Percentiles rank a stretch among this genome's conserved stretches.
These are phyloP conservation scores for Callipepla californica DNA, from an alignment of 2,113 vertebrate genomes.

Conservation along the genomic window DNA sequence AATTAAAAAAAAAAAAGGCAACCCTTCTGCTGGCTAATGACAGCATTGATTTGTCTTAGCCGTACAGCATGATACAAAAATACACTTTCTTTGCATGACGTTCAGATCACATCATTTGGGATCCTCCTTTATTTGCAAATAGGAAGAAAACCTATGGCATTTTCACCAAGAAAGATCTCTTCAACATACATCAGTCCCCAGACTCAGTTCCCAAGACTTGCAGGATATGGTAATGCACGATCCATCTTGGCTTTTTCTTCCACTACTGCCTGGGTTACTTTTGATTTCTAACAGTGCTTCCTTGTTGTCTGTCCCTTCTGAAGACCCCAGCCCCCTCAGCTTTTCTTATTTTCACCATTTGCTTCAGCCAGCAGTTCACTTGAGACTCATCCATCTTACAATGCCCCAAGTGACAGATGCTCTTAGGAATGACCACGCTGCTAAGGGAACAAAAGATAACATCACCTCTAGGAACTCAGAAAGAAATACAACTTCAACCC, in stretches of 20 bases:
- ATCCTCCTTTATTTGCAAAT: neutral
- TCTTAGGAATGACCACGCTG: constrained; percentile 86
- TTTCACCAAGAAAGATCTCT: constrained; percentile 50
- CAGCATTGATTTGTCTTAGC: neutral
- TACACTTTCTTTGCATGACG: neutral
- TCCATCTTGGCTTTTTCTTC: constrained; percentile 74
- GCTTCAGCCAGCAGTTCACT: constrained; percentile 91
- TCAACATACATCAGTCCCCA: constrained; percentile 43
- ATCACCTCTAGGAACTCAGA: constrained; percentile 82
- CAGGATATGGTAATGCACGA: constrained; percentile 55
- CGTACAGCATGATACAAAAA: neutral
- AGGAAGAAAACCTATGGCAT: constrained; percentile 23
- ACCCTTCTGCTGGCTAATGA: neutral
- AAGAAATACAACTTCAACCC: constrained; percentile 80
- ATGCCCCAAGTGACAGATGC: constrained; percentile 95
- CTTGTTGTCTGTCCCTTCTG: constrained; percentile 79
- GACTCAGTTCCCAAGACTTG: constrained; percentile 38
- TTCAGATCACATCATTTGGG: neutral
- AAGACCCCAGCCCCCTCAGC: constrained; percentile 77
- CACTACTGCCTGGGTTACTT: constrained; percentile 78
- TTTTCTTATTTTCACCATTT: constrained; percentile 96
- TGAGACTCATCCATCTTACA: constrained; percentile 96
- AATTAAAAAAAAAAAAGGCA: neutral
- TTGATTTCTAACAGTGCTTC: constrained; percentile 84
- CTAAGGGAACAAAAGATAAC: constrained; percentile 84